Evolutionary conservation across 2,797 vertebrate genomes (phyloP).

Genomic region (Paratrypauchen microcephalus): DNA sequence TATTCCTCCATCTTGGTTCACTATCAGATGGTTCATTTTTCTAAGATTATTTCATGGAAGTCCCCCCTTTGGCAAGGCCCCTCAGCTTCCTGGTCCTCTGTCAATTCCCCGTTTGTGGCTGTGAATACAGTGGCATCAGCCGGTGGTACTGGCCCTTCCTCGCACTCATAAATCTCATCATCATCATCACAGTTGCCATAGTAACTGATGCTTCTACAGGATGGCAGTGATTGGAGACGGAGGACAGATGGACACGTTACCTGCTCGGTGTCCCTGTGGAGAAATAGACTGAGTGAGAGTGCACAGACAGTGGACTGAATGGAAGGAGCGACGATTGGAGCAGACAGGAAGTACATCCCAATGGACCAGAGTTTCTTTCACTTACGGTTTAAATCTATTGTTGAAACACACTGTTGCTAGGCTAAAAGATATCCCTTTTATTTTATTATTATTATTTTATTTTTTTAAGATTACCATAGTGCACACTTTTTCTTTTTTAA

Average conservation of each 20-base stretch:
- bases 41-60: conserved; percentile 27
- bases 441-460: background rate
- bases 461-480: background rate
- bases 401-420: background rate
- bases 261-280: conserved; percentile 80
- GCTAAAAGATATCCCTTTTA: background rate
- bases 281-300: conserved; percentile 42
- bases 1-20: conserved; percentile 40
- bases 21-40: conserved; percentile 10
- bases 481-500: background rate
- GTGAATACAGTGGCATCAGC: conserved; percentile 50
- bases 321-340: conserved; percentile 22
- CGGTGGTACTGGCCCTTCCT: conserved; percentile 72
- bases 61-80: conserved; percentile 67
- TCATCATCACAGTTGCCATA: conserved; percentile 38
- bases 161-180: conserved; percentile 46
- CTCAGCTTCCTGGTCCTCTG: conserved; percentile 69
- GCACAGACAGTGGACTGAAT: conserved; percentile 17
- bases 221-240: conserved; percentile 46
- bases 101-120: conserved; percentile 78
- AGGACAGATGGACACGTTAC: conserved; percentile 78
- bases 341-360: conserved; percentile 19
- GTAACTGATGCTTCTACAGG: conserved; percentile 35
- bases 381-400: background rate
- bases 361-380: background rate